Conservation (phyloP, 2,113 vertebrate species). For the Mustelus asterias region DNA sequence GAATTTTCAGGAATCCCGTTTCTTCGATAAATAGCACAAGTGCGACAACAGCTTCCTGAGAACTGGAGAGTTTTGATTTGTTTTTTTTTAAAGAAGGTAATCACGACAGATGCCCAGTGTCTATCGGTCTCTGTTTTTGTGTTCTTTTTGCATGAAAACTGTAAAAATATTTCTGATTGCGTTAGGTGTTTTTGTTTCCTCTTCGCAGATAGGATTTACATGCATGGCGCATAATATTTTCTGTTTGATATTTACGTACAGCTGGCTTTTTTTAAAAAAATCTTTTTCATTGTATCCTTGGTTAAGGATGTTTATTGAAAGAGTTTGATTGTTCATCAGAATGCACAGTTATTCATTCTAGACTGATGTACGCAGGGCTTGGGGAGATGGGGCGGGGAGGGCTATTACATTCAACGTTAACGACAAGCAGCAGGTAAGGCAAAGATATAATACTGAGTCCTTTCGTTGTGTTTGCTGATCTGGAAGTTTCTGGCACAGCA, state of each 20-base stretch:
- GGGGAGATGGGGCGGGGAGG: neutral
- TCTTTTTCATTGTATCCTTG: neutral
- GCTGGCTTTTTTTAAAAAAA: neutral
- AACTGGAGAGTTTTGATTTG: neutral
- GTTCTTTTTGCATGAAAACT: neutral
- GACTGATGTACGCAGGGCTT: neutral
- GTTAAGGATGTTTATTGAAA: neutral
- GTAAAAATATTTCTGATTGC: conserved; percentile 4
- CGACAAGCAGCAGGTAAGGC: neutral
- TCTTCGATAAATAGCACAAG: conserved; percentile 4
- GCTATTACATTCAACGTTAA: neutral
- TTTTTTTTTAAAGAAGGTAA: neutral
- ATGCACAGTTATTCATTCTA: neutral
- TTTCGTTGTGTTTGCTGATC: neutral
- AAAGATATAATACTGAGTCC: neutral
- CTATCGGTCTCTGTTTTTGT: neutral
- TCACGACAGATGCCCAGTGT: neutral
- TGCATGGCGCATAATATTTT: neutral
- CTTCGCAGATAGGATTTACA: conserved; percentile 7
- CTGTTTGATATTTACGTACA: neutral
- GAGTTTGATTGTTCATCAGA: neutral
- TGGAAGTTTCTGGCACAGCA: neutral
- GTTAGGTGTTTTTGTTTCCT: neutral
- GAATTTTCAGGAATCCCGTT: neutral
- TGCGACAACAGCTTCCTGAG: neutral